Base-by-base conservation (phyloP, 2,113 vertebrate species). In the Corythaeola cristata region DNA sequence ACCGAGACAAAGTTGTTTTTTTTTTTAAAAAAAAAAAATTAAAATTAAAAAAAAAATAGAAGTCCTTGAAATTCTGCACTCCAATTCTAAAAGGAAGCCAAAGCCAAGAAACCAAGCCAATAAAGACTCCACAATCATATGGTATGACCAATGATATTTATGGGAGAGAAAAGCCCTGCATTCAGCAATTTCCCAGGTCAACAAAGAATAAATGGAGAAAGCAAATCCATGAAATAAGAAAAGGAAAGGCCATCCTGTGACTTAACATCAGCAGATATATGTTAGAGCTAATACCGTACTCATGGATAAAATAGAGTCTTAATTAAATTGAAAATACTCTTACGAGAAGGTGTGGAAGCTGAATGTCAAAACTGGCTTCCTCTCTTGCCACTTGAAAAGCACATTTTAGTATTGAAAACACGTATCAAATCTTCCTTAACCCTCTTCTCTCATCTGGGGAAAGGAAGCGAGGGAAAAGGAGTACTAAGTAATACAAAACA, bases 111-210 rank as follows among this genome's bases (percentile, higher is more conserved):
- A 76, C 27, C 60, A 90, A 97, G 84, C 41, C 55, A 94, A 81
- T 79, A 97, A 85, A 83, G 80, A 41, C 6, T 88, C 50, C 52
- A 64, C 76, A 55, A 8, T 74, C 52, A 39, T 84, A 56, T 1
- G 1, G 49, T 89, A 85, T 86, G 93, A 96, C 88, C 95, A 96
- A 63, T 93, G 68, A 92, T 96, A 96, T 97, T 97, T 98, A 97
- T 76, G 69, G 74, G 59, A 75, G 81, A 8, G 11, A 91, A 83
- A 96, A 97, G 41, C 55, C 69, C 49, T 89, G 55, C 86, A 86
- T 96, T 97, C 94, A 98, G 93, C 90, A 98, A 86, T 97, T 97
- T 98, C 89, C 88, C 84, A 97, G 81, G 96, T 97, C 96, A 98
- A 96, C 49, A 91, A 96, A 84, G 64, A 97, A 90, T 41, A 98